A percentile compares a stretch with the other conserved stretches of the same genome.
Evolutionary conservation across 2,888 invertebrate genomes (phyloP).

Genomic region (Neocrepidodera transversa): DNA sequence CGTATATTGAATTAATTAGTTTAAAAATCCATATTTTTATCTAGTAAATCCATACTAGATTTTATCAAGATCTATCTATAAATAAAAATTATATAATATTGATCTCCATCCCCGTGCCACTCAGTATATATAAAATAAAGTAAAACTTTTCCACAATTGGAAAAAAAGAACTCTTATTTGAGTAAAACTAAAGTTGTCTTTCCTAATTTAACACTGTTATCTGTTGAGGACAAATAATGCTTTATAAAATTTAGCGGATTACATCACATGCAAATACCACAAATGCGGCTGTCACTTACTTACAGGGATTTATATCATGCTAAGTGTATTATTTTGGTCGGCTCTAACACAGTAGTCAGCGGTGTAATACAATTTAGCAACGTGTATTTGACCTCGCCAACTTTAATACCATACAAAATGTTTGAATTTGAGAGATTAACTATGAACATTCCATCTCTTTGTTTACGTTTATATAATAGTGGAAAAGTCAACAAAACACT

Average conservation of each 20-base stretch:
- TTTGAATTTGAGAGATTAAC: slow-evolving; percentile 1
- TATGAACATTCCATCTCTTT: background rate
- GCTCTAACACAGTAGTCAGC: slow-evolving; percentile 31
- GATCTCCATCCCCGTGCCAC: too few relatives aligned
- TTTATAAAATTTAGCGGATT: slow-evolving; percentile 32
- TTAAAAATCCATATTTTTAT: too few relatives aligned
- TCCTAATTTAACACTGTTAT: slow-evolving; percentile 10
- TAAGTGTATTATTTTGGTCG: slow-evolving; percentile 38
- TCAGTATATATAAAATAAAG: too few relatives aligned
- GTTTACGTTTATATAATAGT: background rate
- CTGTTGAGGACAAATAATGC: slow-evolving; percentile 32
- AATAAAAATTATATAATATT: too few relatives aligned
- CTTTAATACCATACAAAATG: slow-evolving; percentile 16
- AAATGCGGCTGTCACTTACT: slow-evolving; percentile 38
- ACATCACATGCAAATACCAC: slow-evolving; percentile 38
- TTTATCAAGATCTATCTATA: too few relatives aligned
- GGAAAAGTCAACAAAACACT: too few relatives aligned
- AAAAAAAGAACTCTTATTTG: too few relatives aligned
- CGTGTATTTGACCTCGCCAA: slow-evolving; percentile 34
- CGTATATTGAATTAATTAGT: too few relatives aligned
- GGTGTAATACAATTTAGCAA: slow-evolving; percentile 37
- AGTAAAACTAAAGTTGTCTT: slow-evolving; percentile 1
- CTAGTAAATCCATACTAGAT: too few relatives aligned
- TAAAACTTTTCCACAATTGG: too few relatives aligned
- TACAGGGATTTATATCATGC: slow-evolving; percentile 39